A percentile compares a stretch with the other conserved stretches of the same genome.
Conservation (phyloP, 37 sponge, comb jelly and placozoan species). For the Oscarella lobularis region DNA sequence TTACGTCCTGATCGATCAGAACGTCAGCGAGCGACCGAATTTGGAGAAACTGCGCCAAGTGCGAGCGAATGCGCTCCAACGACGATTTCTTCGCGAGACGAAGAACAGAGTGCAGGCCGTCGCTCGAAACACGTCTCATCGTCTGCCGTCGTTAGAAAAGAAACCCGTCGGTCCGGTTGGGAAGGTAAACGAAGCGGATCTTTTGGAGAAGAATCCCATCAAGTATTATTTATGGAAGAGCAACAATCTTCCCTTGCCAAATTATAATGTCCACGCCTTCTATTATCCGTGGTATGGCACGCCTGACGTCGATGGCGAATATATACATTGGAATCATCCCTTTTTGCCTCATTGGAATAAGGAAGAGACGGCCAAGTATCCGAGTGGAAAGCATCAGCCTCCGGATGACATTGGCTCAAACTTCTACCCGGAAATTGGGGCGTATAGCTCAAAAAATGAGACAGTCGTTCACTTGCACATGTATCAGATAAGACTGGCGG, state of each 20-base stretch:
- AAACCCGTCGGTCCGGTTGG: too few species aligned
- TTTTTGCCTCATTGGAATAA: conserved; percentile 69
- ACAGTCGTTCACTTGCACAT: conserved; percentile 47
- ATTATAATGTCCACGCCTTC: conserved; percentile 55
- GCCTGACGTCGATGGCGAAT: conserved; percentile 36
- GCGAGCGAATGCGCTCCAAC: not conserved
- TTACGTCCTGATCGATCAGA: not conserved
- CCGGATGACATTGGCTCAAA: conserved; percentile 75
- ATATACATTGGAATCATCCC: conserved; percentile 79
- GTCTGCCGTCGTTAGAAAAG: too few species aligned
- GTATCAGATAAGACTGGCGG: conserved; percentile 39
- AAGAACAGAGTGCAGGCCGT: not conserved
- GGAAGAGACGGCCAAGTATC: conserved; percentile 18
- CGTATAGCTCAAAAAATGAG: conserved; percentile 61
- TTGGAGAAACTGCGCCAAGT: not conserved
- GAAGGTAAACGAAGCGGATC: too few species aligned
- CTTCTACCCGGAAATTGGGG: conserved; percentile 71
- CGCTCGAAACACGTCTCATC: too few species aligned
- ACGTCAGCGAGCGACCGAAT: not conserved
- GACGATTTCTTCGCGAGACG: not conserved
- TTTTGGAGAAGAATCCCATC: too few species aligned
- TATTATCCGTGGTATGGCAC: conserved; percentile 80
- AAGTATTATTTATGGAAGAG: too few species aligned
- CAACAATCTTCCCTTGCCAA: not conserved
- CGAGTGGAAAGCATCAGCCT: conserved; percentile 43